Base-by-base conservation (phyloP, 2,888 invertebrate species). In the Leucophenga maculata region DNA sequence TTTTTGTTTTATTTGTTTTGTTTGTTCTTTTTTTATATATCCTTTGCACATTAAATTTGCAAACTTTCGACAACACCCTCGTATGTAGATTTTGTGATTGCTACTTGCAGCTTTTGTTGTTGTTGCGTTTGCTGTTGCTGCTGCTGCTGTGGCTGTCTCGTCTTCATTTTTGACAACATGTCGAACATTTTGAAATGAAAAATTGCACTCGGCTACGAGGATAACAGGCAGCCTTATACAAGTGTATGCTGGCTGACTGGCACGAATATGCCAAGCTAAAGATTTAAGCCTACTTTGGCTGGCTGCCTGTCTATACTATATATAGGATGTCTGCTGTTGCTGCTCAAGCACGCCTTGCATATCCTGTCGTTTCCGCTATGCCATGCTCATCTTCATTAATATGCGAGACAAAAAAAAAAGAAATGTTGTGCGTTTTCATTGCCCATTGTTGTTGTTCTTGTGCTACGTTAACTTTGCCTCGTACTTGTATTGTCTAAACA, bases 381-480 rank as follows among this genome's bases (percentile, higher is more conserved):
- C 11, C n/a, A 20, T 26, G 20, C 20, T n/a, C 64, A 67, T 75
- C 78, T 80, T 80, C 80, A 83, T 80, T 80, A 80, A 80, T 80
- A 80, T 80, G 80, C 80, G 74, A 77, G 76, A 78, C 72, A 64
- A 26, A 22, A 48, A 48, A 46, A 59, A n/a, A n/a, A n/a, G n/a
- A n/a, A n/a, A 26, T 4, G 26, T 26, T 26, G 46, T 62, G 44
- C 44, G 44, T 62, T 57, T 39, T 44, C 26, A 26, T 26, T 26
- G 26, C 39, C 39, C 39, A 11, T 64, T 64, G 48, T 22, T 48
- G 26, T 26, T 26, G 26, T 1, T 14, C 14, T 26, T 55, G 11
- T 1, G 55, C 55, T 16, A 1, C 11, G 16, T 16, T 39, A 13
- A 4, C 55, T 55, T 13, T 55, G 26, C 4, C 4, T 26, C 4